Conservation (phyloP, 2,888 invertebrate genomes). For the Ectropis crepuscularia region DNA sequence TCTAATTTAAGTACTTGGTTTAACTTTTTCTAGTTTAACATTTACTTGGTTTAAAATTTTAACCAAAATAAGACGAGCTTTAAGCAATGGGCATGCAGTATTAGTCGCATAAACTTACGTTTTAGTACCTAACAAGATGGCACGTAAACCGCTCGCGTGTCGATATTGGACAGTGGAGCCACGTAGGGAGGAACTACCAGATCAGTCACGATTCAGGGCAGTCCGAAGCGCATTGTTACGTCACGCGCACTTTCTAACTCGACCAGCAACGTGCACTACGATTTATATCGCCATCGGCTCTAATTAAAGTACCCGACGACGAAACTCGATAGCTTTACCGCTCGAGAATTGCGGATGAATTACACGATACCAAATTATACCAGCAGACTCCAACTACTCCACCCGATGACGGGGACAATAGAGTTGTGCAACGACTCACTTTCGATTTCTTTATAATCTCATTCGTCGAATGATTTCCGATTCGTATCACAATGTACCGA, state of each 20-base stretch:
- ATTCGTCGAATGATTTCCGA: constrained; percentile 54
- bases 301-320: constrained; percentile 68
- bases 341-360: constrained; percentile 59
- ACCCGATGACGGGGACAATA: constrained; percentile 64
- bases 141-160: constrained; percentile 22
- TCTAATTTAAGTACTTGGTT: no score
- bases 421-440: constrained; percentile 69
- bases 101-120: no score
- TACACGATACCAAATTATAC: constrained; percentile 52
- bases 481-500: constrained; percentile 42
- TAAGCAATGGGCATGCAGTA: no score
- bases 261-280: constrained; percentile 63
- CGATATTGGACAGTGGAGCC: constrained; percentile 42
- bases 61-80: no score
- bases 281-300: constrained; percentile 71
- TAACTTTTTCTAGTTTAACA: no score
- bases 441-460: constrained; percentile 65
- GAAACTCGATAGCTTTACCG: constrained; percentile 48
- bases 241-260: constrained; percentile 75
- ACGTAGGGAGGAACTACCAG: constrained; percentile 55
- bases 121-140: constrained; percentile 3
- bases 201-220: constrained; percentile 62
- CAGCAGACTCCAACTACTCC: constrained; percentile 36
- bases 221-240: constrained; percentile 68
- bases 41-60: no score